phyloP scores from a whole-genome alignment of 2,888 invertebrate genomes.

The Pherbina coryleti region DNA sequence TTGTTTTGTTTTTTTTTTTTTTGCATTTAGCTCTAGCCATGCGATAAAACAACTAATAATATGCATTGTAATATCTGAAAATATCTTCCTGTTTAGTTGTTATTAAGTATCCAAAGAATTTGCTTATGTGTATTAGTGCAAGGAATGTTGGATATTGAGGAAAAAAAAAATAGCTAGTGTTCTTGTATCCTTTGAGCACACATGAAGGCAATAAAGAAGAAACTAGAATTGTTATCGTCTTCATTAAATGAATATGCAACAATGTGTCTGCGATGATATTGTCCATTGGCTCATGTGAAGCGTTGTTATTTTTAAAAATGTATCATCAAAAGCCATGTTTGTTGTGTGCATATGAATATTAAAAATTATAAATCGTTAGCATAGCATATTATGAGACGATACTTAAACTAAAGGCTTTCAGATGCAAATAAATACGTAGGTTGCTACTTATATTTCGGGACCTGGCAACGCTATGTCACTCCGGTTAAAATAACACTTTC shows the following conservation, averaged over 20 bases:
- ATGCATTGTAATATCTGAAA: slow-evolving; percentile 26
- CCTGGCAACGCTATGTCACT: no score
- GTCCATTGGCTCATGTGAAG: slow-evolving; percentile 33
- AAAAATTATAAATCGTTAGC: background rate
- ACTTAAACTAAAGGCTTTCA: no score
- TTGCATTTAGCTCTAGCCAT: background rate
- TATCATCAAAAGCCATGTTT: background rate
- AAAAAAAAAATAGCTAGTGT: background rate
- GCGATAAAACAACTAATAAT: slow-evolving; percentile 28
- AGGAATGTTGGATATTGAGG: background rate
- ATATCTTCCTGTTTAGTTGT: slow-evolving; percentile 32
- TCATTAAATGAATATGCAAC: slow-evolving; percentile 3
- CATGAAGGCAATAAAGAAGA: background rate
- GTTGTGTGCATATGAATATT: background rate
- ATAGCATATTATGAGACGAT: no score
- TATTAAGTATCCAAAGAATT: slow-evolving; percentile 23
- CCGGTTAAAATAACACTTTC: no score
- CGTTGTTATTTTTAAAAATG: background rate
- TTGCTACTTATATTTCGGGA: no score
- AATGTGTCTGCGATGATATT: slow-evolving; percentile 13
- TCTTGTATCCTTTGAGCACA: slow-evolving; percentile 2
- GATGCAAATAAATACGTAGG: no score
- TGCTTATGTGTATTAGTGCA: slow-evolving; percentile 7
- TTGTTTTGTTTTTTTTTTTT: background rate
- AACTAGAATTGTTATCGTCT: slow-evolving; percentile 20